Base-by-base conservation (phyloP, 2,113 vertebrate genomes). In the Chaetodon trifascialis region DNA sequence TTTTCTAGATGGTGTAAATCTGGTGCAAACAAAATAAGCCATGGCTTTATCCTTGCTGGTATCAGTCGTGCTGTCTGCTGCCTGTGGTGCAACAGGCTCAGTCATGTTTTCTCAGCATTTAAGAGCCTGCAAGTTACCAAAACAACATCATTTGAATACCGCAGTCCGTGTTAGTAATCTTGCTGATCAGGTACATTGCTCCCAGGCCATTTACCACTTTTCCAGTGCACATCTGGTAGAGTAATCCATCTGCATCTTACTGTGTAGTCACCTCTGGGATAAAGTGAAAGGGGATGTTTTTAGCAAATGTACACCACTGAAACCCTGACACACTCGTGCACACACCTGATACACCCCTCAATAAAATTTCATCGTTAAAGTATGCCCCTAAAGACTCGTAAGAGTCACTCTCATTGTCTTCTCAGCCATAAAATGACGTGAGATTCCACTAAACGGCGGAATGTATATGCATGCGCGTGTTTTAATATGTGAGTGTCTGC, bases 201-300 rank as follows among this genome's bases (percentile, higher is more conserved):
- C 77, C 54, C 52, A 66, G 52, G 73, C 5, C 52, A 59, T 71
- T 10, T 46, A 34, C 60, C 49, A 12, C 23, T 69, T 82, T 76
- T 65, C 60, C 84, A 76, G 66, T 15, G 42, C 64, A 83, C 79
- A 86, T 86, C 80, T 86, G 75, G 16, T 67, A 54, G 56, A 51
- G 46, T 58, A 55, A 73, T 88, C 62, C 63, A 25, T 52, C 23
- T 1, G 1, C 44, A 36, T 59, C 60, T 76, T 25, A 21, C 51
- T 72, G 8, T 80, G 14, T n/a, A 3, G 51, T 46, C 42, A 47
- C 64, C 65, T 73, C 36, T 16, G 38, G 47, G 85, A 62, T 58
- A 19, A 25, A 71, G 68, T 21, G 15, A 71, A 74, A 40, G 30
- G 19, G 38, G 34, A 67, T 66, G 65, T 76, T 52, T 81, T 73